These are phyloP conservation scores for Mareca penelope DNA, from an alignment of 2,797 vertebrate genomes.

Conservation along the genomic window DNA sequence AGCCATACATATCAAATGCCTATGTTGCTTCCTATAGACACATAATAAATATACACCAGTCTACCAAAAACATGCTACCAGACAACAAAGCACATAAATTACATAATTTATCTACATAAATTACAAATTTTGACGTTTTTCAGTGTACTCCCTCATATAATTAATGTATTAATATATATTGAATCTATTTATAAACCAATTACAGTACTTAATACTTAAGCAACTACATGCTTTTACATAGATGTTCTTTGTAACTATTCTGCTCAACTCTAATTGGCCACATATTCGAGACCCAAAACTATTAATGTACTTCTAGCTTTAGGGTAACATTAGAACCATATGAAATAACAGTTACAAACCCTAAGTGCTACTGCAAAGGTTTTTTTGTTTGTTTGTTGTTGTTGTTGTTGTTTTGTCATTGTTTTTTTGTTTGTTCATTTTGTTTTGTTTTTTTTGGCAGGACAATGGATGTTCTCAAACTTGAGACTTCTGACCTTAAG, in stretches of 20 bases:
- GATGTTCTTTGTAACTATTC: not conserved
- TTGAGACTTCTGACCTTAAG: not conserved
- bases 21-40: not conserved
- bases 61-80: not conserved
- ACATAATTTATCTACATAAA: not conserved
- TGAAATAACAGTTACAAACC: not conserved
- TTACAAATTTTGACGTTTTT: not conserved
- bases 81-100: not conserved
- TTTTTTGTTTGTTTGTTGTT: not conserved
- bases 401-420: not conserved
- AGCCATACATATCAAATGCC: not conserved
- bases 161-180: not conserved
- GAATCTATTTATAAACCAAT: not conserved
- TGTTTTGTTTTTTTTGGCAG: not conserved
- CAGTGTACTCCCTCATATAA: not conserved
- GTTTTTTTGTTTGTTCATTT: not conserved
- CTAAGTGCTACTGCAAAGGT: not conserved
- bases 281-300: not conserved
- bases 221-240: not conserved
- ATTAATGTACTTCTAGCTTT: not conserved
- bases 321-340: fast-evolving
- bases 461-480: not conserved
- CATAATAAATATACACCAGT: not conserved
- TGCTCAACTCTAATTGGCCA: not conserved
- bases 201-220: not conserved